A percentile compares a stretch with the other conserved stretches of the same genome.
phyloP scores from a whole-genome alignment of 2,113 vertebrate genomes.

The Corapipo altera region DNA sequence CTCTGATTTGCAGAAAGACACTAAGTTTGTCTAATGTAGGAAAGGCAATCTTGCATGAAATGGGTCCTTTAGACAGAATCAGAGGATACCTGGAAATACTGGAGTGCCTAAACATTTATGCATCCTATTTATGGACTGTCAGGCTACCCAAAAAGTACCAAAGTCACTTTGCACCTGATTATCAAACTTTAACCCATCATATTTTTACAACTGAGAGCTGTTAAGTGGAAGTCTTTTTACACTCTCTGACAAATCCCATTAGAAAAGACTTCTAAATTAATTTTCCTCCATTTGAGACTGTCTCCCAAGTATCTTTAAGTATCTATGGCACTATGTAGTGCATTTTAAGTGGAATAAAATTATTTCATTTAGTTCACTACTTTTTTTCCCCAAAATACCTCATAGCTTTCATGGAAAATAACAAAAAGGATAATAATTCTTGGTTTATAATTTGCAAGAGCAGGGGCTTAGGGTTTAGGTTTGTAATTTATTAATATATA shows the following conservation, averaged over 20 bases:
- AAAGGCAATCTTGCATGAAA: constrained; percentile 1
- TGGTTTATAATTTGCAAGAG: background rate
- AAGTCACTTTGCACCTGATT: background rate
- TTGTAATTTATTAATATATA: background rate
- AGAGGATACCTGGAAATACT: background rate
- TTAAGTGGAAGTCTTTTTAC: background rate
- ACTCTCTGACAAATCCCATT: background rate
- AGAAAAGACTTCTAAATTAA: background rate
- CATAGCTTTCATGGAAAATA: background rate
- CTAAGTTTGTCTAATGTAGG: background rate
- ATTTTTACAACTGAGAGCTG: background rate
- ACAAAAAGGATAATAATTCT: background rate
- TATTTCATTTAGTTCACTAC: background rate
- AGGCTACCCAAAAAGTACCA: background rate
- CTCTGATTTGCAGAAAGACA: background rate
- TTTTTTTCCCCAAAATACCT: background rate
- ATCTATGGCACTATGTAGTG: background rate
- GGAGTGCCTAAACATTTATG: background rate
- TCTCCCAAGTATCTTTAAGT: background rate
- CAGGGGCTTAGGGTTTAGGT: background rate
- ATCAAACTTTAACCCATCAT: background rate
- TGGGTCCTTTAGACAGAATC: background rate
- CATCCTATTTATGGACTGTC: background rate
- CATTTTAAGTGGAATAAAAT: background rate
- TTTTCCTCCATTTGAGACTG: background rate